Percentiles rank a stretch among this genome's conserved stretches.
Evolutionary conservation across 2,888 invertebrate species (phyloP).

Genomic region (Cephus rjabovi): DNA sequence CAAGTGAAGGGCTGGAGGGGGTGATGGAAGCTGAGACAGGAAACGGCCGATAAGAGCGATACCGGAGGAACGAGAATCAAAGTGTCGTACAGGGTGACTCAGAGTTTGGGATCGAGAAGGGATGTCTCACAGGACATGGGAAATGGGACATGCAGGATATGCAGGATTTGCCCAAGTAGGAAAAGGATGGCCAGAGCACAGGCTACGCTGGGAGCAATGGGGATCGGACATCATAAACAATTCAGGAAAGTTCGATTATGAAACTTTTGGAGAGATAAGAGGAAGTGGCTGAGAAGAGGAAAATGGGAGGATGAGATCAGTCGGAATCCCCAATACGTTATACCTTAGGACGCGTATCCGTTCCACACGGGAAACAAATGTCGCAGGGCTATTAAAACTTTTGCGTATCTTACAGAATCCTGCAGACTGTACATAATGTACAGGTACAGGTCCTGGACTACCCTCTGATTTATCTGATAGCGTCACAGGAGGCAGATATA

Average conservation of each 20-base stretch:
- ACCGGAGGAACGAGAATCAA: background rate
- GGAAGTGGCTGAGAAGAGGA: constrained; percentile 30
- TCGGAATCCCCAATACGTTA: constrained; percentile 45
- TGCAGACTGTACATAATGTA: constrained; percentile 34
- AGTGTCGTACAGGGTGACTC: background rate
- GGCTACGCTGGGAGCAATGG: background rate
- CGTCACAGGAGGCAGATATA: too few relatives aligned
- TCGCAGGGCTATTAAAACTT: constrained; percentile 50
- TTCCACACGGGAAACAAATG: constrained; percentile 39
- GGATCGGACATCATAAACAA: constrained; percentile 49
- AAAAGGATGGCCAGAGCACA: too few relatives aligned
- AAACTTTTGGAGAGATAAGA: constrained; percentile 51
- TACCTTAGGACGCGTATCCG: constrained; percentile 21
- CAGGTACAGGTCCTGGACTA: constrained; percentile 11
- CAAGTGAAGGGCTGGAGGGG: too few relatives aligned
- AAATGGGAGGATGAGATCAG: constrained; percentile 37
- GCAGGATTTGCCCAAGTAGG: too few relatives aligned
- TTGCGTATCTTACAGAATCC: constrained; percentile 17
- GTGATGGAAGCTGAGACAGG: too few relatives aligned
- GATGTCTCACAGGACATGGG: too few relatives aligned
- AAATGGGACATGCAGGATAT: too few relatives aligned
- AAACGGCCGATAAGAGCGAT: background rate
- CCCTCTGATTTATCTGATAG: too few relatives aligned
- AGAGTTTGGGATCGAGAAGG: background rate
- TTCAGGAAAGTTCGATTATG: constrained; percentile 63